Evolutionary conservation across 2,797 vertebrate species (phyloP), one percentile per base, ranked within the genome.

Genomic region (Enteromius viviparus): DNA sequence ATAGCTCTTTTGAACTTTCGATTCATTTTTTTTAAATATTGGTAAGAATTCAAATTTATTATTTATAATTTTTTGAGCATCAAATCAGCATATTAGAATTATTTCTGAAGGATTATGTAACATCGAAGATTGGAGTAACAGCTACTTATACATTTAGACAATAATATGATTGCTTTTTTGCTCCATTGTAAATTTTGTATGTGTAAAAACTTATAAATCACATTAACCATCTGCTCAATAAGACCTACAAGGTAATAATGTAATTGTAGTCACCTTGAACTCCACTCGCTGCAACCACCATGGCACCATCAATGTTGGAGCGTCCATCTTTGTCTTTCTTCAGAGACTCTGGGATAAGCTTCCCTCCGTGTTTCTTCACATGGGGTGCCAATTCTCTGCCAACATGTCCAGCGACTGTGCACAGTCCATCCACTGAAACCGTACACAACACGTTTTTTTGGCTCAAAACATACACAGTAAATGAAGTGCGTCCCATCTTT

Each of bases 271-370:
- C 60, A 99, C 98, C 98, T 95, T 99, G 97, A 85, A 99, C 92
- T 85, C 98, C 97, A 79, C 98, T 99, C 87, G 98, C 98, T 76
- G 97, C 97, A 80, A 99, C 96, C 71, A 98, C 97, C 95, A 99
- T 94, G 60, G 97, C 98, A 21, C 98, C 98, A 55, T 99, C 96
- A 37, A 99, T 92, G 84, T 96, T 94, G 47, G 98, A 99, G 75
- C 95, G 97, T 0, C 97, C 98, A 11, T 97, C 96, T 86, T 96
- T 97, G 92, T 99, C 97, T 89, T 96, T 99, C 92, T 94, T 99
- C 90, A 99, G 93, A 15, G 97, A 97, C 78, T 99, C 98, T 10
- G 98, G 98, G 90, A 99, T 94, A 83, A 99, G 96, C 89, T 98
- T 99, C 85, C 94, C 94, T 79, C 98, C 97, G 0, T 99, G 97